Evolutionary conservation across 2,797 vertebrate species (phyloP), one percentile per base, ranked within the genome.

Genomic region (Molossus molossus): DNA sequence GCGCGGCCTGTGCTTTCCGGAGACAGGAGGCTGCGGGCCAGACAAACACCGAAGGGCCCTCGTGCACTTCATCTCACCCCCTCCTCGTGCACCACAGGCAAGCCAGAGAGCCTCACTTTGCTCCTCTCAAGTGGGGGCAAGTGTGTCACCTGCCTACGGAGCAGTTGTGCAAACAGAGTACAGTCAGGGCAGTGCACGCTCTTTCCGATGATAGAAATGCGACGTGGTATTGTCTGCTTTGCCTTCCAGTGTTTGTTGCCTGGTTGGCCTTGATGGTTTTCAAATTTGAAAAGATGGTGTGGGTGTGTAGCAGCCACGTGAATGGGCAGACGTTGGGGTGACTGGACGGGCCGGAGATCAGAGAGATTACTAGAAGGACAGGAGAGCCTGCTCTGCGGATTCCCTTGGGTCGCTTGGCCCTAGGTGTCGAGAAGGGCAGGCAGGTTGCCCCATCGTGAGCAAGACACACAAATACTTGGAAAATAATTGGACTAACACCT

Each of bases 401-500:
- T 77, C 60, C 21, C 83, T 75, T 9, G 29, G 82, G 58, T 48
- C 80, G 15, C 33, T 33, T 57, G 69, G 64, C 45, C 64, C 11
- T 17, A 33, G 17, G 50, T 4, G 12, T 45, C 14, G 77, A 84
- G 65, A 45, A 60, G 20, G 69, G 23, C 40, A 65, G 81, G 50
- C 33, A 27, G 27, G 10, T 21, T 6, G 14, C 77, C 76, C 67
- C 58, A 9, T 45, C n/a, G 3, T 6, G 70, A 84, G 20, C 3
- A 9, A 48, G 58, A 53, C 77, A 84, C 20, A 1, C 14, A 21
- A 0, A 14, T 15, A 20, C 25, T 27, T 33, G 80, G 60, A 27
- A 14, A 12, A 37, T 9, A 6, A 33, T 17, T 9, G 29, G 13
- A 12, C 17, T n/a, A 11, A 1, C 5, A 2, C 1, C 13, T 0